Percentiles rank a stretch among this genome's conserved stretches.
These are phyloP conservation scores for Chelmon rostratus DNA, from an alignment of 2,797 vertebrate species.

Conservation along the genomic window DNA sequence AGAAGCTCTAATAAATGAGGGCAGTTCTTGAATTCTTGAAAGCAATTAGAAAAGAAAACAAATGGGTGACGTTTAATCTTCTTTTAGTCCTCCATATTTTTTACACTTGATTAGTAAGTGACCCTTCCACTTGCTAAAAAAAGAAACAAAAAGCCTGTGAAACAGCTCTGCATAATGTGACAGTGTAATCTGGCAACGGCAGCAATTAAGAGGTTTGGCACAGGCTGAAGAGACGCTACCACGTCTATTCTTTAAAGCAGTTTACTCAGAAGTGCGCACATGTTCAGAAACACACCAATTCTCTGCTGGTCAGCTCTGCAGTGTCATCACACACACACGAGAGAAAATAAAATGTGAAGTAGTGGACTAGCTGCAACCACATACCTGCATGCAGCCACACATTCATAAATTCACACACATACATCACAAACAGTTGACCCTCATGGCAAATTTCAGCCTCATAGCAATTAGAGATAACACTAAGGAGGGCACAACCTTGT, in stretches of 20 bases:
- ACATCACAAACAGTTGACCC: no score
- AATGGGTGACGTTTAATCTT: conserved; percentile 8
- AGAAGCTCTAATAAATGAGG: conserved; percentile 1
- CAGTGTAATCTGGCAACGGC: conserved; percentile 31
- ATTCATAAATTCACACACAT: no score
- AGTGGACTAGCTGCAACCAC: no score
- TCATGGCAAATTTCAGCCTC: no score
- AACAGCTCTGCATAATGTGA: conserved; percentile 14
- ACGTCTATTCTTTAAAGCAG: not conserved
- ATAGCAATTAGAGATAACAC: no score
- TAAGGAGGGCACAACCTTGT: no score
- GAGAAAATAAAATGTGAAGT: not conserved
- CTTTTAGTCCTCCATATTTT: not conserved
- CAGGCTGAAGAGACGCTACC: not conserved
- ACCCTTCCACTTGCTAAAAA: not conserved
- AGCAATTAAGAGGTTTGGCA: conserved; percentile 16
- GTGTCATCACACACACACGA: not conserved
- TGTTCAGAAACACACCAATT: not conserved
- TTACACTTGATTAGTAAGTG: conserved; percentile 9
- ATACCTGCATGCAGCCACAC: no score
- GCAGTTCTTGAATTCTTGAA: conserved; percentile 7
- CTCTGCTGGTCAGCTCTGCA: not conserved
- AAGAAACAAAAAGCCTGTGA: conserved; percentile 11
- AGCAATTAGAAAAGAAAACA: conserved; percentile 14
- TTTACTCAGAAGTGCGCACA: not conserved